Conservation (phyloP, 2,888 invertebrate species). For the Laothoe populi region DNA sequence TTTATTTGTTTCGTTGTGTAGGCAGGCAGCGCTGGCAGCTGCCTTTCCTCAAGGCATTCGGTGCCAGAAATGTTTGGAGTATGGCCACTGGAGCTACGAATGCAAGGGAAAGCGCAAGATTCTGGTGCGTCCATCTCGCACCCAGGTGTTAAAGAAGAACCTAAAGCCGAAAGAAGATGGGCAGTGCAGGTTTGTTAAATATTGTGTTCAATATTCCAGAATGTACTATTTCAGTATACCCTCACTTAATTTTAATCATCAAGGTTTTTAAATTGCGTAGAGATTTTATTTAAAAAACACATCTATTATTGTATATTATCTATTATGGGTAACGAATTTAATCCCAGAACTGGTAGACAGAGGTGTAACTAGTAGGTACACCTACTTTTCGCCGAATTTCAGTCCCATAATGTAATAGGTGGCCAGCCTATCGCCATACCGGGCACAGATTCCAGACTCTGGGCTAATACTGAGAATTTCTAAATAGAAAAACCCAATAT, state of each 20-base stretch:
- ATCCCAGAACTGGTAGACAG: too few species aligned
- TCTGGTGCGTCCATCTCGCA: slow-evolving; percentile 92
- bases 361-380: too few species aligned
- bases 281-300: too few species aligned
- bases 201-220: slow-evolving; percentile 27
- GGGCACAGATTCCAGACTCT: too few species aligned
- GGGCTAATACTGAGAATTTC: too few species aligned
- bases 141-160: slow-evolving; percentile 90
- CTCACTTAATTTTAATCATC: slow-evolving; percentile 27
- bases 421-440: too few species aligned
- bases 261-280: too few species aligned
- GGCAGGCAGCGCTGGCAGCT: slow-evolving; percentile 86
- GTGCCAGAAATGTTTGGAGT: slow-evolving; percentile 96
- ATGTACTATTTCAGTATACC: slow-evolving; percentile 32
- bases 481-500: too few species aligned
- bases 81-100: slow-evolving; percentile 97
- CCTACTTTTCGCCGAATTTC: too few species aligned
- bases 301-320: too few species aligned
- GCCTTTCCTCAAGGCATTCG: slow-evolving; percentile 90
- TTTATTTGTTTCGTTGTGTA: slow-evolving; percentile 45
- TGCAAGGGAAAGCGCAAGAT: slow-evolving; percentile 96
- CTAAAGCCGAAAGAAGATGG: slow-evolving; percentile 70
- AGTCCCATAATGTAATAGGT: too few species aligned
- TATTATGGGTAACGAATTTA: too few species aligned
- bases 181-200: slow-evolving; percentile 56